Percentiles rank a stretch among this genome's conserved stretches.
These are phyloP conservation scores for Serinus canaria DNA, from an alignment of 2,113 vertebrate species.

Conservation along the genomic window DNA sequence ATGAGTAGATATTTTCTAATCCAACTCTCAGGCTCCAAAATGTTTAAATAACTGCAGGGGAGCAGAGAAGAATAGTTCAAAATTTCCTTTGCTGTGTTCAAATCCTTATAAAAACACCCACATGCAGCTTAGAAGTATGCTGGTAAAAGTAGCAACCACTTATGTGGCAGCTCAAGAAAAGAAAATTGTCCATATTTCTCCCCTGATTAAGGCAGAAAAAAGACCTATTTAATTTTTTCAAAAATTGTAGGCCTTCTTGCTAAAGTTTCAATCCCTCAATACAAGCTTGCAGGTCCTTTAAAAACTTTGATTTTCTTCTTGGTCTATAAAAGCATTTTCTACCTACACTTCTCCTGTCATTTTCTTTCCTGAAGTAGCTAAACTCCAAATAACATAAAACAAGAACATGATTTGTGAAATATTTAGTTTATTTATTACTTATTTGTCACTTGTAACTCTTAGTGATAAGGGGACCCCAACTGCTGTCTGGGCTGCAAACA, in stretches of 20 bases:
- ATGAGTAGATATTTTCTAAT: background rate
- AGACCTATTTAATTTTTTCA: background rate
- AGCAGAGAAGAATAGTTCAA: background rate
- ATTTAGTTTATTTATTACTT: background rate
- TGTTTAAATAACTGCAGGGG: background rate
- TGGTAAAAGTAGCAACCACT: background rate
- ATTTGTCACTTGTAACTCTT: background rate
- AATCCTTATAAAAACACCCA: background rate
- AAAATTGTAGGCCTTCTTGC: background rate
- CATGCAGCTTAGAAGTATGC: background rate
- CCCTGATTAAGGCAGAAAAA: background rate
- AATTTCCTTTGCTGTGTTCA: background rate
- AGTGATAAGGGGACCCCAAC: background rate
- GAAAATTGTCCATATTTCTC: background rate
- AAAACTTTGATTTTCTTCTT: background rate
- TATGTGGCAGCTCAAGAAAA: background rate
- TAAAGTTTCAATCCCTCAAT: background rate
- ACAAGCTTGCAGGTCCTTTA: background rate
- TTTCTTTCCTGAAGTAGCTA: background rate
- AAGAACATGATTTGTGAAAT: background rate
- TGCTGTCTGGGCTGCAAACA: background rate
- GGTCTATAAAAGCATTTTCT: background rate
- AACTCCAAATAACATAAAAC: background rate
- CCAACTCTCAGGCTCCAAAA: background rate
- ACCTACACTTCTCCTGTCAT: background rate